phyloP scores from a whole-genome alignment of 2,797 vertebrate genomes.

The Phrynocephalus forsythii region DNA sequence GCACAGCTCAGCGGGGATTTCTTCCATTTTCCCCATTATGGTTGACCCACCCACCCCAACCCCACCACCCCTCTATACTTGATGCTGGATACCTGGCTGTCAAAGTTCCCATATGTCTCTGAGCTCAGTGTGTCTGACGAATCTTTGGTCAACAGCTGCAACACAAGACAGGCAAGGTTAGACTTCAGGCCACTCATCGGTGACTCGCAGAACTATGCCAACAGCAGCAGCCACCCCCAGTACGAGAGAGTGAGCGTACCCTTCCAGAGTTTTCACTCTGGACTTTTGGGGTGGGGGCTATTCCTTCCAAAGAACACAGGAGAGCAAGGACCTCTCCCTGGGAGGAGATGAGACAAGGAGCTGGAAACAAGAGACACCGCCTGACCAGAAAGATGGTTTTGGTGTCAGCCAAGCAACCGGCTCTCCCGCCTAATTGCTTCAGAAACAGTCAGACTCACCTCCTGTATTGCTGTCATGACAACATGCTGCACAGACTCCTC shows the following conservation, averaged over 20 bases:
- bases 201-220: neutral
- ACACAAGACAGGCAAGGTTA: neutral
- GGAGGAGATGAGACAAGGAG: too few species aligned
- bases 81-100: conserved; percentile 83
- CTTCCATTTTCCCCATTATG: neutral
- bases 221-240: neutral
- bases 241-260: neutral
- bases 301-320: neutral
- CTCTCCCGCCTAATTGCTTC: neutral
- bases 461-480: conserved; percentile 93
- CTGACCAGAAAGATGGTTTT: neutral
- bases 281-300: neutral
- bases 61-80: neutral
- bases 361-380: neutral
- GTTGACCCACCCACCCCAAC: neutral
- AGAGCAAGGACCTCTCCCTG: neutral
- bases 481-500: conserved; percentile 92
- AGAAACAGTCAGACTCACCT: conserved; percentile 76
- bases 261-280: neutral
- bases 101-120: conserved; percentile 88
- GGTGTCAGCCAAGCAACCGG: neutral
- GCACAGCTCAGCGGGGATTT: neutral
- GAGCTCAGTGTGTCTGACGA: conserved; percentile 77
- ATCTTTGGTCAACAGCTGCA: conserved; percentile 87
- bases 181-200: neutral